Evolutionary conservation across 1,140 invertebrate species (phyloP), one percentile per base, ranked within the genome.

Genomic region (Drosophila elegans): DNA sequence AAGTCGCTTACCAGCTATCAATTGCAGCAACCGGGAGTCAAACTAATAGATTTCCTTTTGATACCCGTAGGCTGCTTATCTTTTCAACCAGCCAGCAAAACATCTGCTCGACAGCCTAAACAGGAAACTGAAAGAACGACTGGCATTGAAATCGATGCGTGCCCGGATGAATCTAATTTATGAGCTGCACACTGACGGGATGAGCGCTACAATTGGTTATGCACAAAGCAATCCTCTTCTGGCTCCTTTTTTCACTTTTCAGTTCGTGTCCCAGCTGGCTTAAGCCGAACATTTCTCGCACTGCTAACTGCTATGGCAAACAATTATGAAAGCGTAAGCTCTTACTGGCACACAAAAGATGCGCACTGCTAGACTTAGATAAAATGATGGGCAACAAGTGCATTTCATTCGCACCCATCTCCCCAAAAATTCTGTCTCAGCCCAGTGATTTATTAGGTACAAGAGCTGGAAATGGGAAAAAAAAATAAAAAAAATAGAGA

Each of bases 81-180:
- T 49, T 71, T 46, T 36, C 44, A 71, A 27, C n/a, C 64, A 46
- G 27, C 49, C 27, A 64, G 25, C 42, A 41, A 44, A 29, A 13
- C 42, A 69, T 48, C 36, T 21, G 39, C 48, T 34, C 21, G 9
- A 39, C 34, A 27, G 52, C 44, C 64, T 57, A 57, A 71, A 49
- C 63, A 64, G 71, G 72, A 83, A 80, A 83, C 79, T 82, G 69
- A 49, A 36, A 11, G 45, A 45, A 69, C 48, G 16, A 46, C 21
- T 63, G 39, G 16, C 66, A 62, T 60, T 62, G 61, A 60, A 69
- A 54, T 45, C 39, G 51, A 71, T 59, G 71, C 46, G 59, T 62
- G 55, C 45, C 79, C 62, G 68, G 48, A 74, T 64, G 21, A 75
- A 57, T 54, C 60, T 79, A 84, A 83, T 83, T 83, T 83, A 79